Conservation (phyloP, 37 sponge, comb jelly and placozoan species). For the Haliclona indistincta region DNA sequence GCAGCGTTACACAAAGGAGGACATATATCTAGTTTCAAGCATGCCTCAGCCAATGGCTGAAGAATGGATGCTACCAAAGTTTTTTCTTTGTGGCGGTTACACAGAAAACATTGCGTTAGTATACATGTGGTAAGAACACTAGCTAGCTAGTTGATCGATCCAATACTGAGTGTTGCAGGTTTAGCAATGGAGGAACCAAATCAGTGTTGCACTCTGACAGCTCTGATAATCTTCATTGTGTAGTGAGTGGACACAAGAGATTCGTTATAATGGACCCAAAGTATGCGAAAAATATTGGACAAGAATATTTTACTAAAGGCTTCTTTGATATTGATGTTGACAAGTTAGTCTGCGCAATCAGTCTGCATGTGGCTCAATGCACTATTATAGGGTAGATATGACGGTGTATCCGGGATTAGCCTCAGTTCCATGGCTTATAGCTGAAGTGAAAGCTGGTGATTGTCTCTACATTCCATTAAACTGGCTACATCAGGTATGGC, state of each 20-base stretch:
- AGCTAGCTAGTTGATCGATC: background rate
- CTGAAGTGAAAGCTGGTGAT: slow-evolving; percentile 58
- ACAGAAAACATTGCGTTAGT: slow-evolving; percentile 28
- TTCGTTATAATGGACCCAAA: slow-evolving; percentile 63
- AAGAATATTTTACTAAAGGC: slow-evolving; percentile 46
- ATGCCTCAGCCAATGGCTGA: slow-evolving; percentile 44
- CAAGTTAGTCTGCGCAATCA: background rate
- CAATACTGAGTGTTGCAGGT: slow-evolving; percentile 20
- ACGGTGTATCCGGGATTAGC: slow-evolving; percentile 45
- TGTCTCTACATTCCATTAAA: slow-evolving; percentile 72
- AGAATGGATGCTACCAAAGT: slow-evolving; percentile 57
- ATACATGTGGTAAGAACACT: slow-evolving; percentile 46
- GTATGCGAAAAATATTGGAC: slow-evolving; percentile 58
- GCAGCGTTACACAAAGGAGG: slow-evolving; percentile 43
- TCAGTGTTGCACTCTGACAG: slow-evolving; percentile 75
- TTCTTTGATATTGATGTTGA: slow-evolving; percentile 72
- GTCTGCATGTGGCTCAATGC: background rate
- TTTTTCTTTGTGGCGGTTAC: slow-evolving; percentile 70
- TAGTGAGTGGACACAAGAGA: slow-evolving; percentile 67
- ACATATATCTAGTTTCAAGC: slow-evolving; percentile 59
- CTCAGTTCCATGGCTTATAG: slow-evolving; percentile 64
- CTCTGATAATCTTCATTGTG: slow-evolving; percentile 75
- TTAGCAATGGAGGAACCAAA: slow-evolving; percentile 88
- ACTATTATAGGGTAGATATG: slow-evolving; percentile 59
- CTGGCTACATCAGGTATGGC: slow-evolving; percentile 70